Evolutionary conservation across 1,140 invertebrate genomes (phyloP), one percentile per base, ranked within the genome.

Genomic region (Formica selysi): DNA sequence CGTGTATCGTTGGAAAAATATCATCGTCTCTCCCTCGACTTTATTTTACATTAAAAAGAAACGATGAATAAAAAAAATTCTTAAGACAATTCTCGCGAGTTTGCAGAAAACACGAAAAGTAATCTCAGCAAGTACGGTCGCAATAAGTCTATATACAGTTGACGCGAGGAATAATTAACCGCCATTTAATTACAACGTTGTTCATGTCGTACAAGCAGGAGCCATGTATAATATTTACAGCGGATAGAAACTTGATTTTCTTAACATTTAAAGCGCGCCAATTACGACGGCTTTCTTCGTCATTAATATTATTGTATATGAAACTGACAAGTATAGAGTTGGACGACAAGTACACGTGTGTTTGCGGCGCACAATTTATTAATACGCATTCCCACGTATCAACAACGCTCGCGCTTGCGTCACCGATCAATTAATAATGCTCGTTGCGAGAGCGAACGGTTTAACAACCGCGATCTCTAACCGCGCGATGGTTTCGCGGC

Each of bases 101-200:
- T 41, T n/a, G 32, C 61, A 11, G 22, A 13, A 74, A 62, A 74
- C n/a, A 59, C 10, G 10, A 64, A 64, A 51, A 51, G 61, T 59
- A 83, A 38, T 70, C 61, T 67, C 62, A 10, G 44, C 26, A 76
- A 64, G 29, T 51, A 61, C 54, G 19, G 22, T 44, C 44, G 79
- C 38, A 32, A 83, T 32, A 36, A 41, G 54, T 61, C 22, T 44
- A n/a, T 36, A 59, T 19, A 57, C 51, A 71, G 68, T 74, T 74
- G 54, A n/a, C 68, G 54, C 57, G 38, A 48, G n/a, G 54, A 73
- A 83, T 83, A 83, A 83, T 83, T 73, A 74, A 68, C 36, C 54
- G n/a, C 68, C 26, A 38, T 73, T 38, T 83, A 83, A 83, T 74
- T 83, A 73, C 54, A 61, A 61, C 38, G 41, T 51, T 29, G 6